Base-by-base conservation (phyloP, 2,113 vertebrate genomes). In the Mormoops blainvillei region DNA sequence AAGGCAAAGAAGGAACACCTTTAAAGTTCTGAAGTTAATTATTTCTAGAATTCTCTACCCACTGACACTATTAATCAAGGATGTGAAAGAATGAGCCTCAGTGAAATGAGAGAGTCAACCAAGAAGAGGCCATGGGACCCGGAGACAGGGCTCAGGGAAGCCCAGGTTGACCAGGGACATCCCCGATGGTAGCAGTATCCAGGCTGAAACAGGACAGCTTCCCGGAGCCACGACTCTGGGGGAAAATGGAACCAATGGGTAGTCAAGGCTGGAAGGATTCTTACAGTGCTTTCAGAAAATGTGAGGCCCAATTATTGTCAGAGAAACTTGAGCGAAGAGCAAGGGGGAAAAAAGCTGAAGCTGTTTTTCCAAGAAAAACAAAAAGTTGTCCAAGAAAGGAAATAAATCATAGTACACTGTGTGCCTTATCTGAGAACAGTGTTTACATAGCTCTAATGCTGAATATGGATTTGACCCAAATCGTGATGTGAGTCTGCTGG, bases 361-460 rank as follows among this genome's bases (percentile, higher is more conserved):
- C 56, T 38, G 22, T 5, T 86, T 88, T 82, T 92, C 93, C 68
- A 94, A 70, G 67, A 77, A 74, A 87, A 91, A 95, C 45, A 54
- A 48, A 38, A n/a, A 19, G 13, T 33, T 76, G 73, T 80, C 85
- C 74, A 33, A 54, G 87, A 56, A 80, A 86, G 89, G 65, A 89
- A 41, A 63, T 38, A 3, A 90, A 54, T 36, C 74, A 28, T 4
- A 4, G 84, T 36, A 63, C 45, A 43, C 71, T 41, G 0, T 50
- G 90, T 36, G 89, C 80, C 83, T 70, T 43, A 33, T 48, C 93
- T 13, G 65, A 80, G 74, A 18, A 54, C 26, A n/a, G 50, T 45
- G 85, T 88, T 63, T 16, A 52, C 54, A 13, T 9, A 38, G 73
- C 26, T 58, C 33, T 52, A 0, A 20, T 11, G 61, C 63, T 54